A percentile compares a stretch with the other conserved stretches of the same genome.
These are phyloP conservation scores for Acrossocheilus fasciatus DNA, from an alignment of 2,797 vertebrate genomes.

Conservation along the genomic window DNA sequence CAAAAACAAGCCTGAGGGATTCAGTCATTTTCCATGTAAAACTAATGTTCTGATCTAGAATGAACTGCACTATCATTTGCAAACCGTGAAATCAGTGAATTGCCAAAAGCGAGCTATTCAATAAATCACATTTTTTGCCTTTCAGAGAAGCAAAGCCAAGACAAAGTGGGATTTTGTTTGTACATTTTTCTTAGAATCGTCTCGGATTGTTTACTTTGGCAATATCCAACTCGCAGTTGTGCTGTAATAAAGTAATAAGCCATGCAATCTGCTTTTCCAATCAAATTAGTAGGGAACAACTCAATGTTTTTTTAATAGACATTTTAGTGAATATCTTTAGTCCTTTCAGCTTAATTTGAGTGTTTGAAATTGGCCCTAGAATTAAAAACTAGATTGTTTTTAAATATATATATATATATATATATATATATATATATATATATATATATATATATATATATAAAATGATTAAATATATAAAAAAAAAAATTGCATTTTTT, in stretches of 20 bases:
- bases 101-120: neutral
- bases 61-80: neutral
- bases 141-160: neutral
- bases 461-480: neutral
- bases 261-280: neutral
- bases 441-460: neutral
- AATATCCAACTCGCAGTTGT: neutral
- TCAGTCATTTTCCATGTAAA: neutral
- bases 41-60: constrained; percentile 19
- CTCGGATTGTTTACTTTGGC: neutral
- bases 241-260: neutral
- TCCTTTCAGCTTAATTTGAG: neutral
- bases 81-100: neutral
- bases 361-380: neutral
- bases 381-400: neutral
- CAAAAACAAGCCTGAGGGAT: constrained; percentile 64
- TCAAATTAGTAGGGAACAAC: neutral
- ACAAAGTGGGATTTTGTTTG: neutral
- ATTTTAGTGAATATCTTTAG: neutral
- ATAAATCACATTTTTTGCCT: neutral
- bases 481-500: neutral
- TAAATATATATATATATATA: neutral
- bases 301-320: neutral
- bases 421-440: neutral
- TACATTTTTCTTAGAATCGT: neutral